Percentiles rank a stretch among this genome's conserved stretches.
Conservation (phyloP, 2,797 vertebrate species). For the Taenioides sp. region DNA sequence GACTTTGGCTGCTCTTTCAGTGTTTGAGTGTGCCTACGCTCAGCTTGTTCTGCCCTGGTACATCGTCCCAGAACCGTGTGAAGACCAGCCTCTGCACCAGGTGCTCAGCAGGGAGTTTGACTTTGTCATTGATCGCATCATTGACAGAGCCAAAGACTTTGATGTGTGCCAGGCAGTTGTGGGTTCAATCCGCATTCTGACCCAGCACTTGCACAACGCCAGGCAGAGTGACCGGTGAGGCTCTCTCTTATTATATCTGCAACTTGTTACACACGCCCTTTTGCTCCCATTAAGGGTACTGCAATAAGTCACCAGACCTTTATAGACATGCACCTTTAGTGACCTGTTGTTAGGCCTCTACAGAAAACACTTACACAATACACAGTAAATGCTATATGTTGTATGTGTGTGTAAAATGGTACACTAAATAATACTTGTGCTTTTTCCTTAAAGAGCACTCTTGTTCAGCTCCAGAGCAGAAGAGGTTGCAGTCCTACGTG, state of each 20-base stretch:
- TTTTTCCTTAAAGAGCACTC: conserved; percentile 59
- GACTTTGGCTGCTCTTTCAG: conserved; percentile 57
- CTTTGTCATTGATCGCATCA: conserved; percentile 65
- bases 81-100: conserved; percentile 72
- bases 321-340: conserved; percentile 21
- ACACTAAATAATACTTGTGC: neutral
- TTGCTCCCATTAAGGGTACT: conserved; percentile 32
- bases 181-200: conserved; percentile 75
- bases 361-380: conserved; percentile 5
- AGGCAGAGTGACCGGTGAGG: conserved; percentile 74
- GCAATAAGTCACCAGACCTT: conserved; percentile 55
- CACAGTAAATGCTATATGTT: neutral
- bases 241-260: neutral
- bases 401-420: neutral
- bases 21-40: conserved; percentile 77
- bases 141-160: conserved; percentile 62
- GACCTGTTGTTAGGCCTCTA: conserved; percentile 10
- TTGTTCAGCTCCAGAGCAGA: conserved; percentile 68
- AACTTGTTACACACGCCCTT: conserved; percentile 28
- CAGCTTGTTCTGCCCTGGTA: conserved; percentile 78
- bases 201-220: conserved; percentile 74
- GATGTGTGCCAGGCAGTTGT: conserved; percentile 67
- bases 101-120: conserved; percentile 72
- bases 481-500: conserved; percentile 72
- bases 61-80: conserved; percentile 54